Evolutionary conservation across 2,113 vertebrate species (phyloP).

Genomic region (Stictonetta naevosa): DNA sequence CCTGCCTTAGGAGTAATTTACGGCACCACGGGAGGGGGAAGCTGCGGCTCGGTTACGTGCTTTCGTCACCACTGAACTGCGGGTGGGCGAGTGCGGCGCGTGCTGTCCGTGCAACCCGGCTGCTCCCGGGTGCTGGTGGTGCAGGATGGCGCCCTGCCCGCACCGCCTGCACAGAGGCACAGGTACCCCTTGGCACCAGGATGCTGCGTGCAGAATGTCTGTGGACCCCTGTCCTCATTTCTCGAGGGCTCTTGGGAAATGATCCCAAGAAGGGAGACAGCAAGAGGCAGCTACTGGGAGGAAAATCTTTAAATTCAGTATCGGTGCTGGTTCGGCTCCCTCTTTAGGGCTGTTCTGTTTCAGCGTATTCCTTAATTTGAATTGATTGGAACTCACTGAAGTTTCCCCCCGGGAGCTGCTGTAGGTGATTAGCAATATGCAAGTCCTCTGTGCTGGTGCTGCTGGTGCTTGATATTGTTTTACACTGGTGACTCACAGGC

Average conservation of each 20-base stretch:
- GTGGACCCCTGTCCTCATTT: fast-evolving
- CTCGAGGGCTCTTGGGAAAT: neutral
- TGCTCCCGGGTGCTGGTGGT: neutral
- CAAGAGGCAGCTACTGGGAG: neutral
- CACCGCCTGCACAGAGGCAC: neutral
- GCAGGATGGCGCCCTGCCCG: neutral
- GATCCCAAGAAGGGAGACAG: neutral
- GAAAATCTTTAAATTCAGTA: neutral
- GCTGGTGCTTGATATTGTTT: neutral
- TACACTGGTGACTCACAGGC: neutral
- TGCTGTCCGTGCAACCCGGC: too few relatives aligned
- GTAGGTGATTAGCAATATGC: neutral
- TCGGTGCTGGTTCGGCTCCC: neutral
- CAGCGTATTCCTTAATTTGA: neutral
- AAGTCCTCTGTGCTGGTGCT: neutral
- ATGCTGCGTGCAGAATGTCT: fast-evolving
- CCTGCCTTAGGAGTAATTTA: neutral
- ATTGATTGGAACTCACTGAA: neutral
- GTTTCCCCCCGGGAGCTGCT: neutral
- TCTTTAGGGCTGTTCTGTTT: neutral
- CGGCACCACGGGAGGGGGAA: neutral
- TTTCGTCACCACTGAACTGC: fast-evolving
- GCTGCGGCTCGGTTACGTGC: fast-evolving
- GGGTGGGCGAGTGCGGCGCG: neutral
- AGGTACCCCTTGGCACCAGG: fast-evolving